Percentiles rank a stretch among this genome's conserved stretches.
These are phyloP conservation scores for Eristalis pertinax DNA, from an alignment of 2,888 invertebrate species.

Conservation along the genomic window DNA sequence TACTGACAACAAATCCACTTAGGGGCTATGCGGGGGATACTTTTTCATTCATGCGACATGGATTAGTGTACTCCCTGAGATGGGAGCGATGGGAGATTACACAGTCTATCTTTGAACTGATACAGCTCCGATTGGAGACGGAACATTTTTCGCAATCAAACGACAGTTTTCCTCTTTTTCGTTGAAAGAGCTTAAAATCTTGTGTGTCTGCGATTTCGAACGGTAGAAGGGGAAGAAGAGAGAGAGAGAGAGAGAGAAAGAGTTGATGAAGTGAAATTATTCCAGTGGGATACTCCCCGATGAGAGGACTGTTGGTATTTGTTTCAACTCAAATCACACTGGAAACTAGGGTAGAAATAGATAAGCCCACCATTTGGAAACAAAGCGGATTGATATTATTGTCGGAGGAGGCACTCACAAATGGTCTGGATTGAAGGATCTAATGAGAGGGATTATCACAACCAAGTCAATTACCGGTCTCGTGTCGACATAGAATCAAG, in stretches of 20 bases:
- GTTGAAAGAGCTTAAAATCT: neutral
- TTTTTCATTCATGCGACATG: neutral
- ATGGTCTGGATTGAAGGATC: no score
- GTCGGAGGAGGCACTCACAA: neutral
- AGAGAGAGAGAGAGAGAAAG: neutral
- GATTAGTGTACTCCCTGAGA: neutral
- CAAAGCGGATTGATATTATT: neutral
- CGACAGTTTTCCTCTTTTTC: neutral
- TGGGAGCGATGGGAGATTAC: neutral
- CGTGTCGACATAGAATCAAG: neutral
- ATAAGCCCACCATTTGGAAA: neutral
- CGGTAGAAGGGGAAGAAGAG: neutral
- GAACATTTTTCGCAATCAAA: neutral
- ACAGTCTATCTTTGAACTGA: neutral
- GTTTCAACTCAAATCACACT: neutral
- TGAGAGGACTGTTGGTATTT: neutral
- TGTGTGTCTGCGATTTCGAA: neutral
- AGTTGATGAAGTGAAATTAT: neutral
- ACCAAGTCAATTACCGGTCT: neutral
- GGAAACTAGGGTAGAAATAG: neutral
- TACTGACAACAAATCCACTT: neutral
- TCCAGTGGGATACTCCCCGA: neutral
- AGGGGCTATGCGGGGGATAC: neutral
- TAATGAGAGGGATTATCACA: neutral
- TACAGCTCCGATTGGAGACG: neutral